phyloP scores from a whole-genome alignment of 2,888 invertebrate genomes.

The Liposcelis brunnea region DNA sequence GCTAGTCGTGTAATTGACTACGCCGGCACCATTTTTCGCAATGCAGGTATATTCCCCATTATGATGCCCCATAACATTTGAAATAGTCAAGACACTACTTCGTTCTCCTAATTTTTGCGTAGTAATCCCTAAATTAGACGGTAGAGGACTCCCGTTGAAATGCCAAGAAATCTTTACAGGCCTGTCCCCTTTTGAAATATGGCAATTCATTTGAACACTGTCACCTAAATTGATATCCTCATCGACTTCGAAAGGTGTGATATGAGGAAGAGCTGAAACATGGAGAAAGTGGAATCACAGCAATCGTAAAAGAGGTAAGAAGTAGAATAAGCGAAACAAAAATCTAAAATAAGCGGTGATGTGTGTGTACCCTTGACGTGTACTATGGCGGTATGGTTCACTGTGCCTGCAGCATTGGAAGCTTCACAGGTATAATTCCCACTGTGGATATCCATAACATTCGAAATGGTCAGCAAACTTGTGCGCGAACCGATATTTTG shows the following conservation, averaged over 20 bases:
- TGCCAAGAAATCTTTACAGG: constrained; percentile 20
- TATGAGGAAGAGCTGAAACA: constrained; percentile 10
- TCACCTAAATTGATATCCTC: constrained; percentile 21
- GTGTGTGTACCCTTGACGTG: constrained; percentile 61
- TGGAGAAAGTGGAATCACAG: too few species aligned
- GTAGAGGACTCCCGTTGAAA: constrained; percentile 17
- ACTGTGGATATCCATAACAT: constrained; percentile 51
- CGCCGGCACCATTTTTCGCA: constrained; percentile 39
- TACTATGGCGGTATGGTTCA: constrained; percentile 45
- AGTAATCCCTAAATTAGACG: constrained; percentile 18
- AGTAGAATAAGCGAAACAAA: background rate
- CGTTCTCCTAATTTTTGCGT: constrained; percentile 20
- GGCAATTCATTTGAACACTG: constrained; percentile 22
- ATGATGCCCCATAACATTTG: constrained; percentile 20
- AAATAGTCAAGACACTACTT: constrained; percentile 20
- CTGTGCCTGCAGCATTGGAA: constrained; percentile 46
- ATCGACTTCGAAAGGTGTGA: constrained; percentile 21
- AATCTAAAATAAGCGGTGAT: background rate
- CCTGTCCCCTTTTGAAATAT: constrained; percentile 23
- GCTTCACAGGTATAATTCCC: constrained; percentile 60
- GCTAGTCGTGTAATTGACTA: constrained; percentile 46
- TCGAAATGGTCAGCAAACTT: constrained; percentile 43
- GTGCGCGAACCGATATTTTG: constrained; percentile 41
- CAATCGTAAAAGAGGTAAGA: constrained; percentile 10
- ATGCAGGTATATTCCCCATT: constrained; percentile 28